Base-by-base conservation (phyloP, 2,113 vertebrate species). In the Brienomyrus longianalis region DNA sequence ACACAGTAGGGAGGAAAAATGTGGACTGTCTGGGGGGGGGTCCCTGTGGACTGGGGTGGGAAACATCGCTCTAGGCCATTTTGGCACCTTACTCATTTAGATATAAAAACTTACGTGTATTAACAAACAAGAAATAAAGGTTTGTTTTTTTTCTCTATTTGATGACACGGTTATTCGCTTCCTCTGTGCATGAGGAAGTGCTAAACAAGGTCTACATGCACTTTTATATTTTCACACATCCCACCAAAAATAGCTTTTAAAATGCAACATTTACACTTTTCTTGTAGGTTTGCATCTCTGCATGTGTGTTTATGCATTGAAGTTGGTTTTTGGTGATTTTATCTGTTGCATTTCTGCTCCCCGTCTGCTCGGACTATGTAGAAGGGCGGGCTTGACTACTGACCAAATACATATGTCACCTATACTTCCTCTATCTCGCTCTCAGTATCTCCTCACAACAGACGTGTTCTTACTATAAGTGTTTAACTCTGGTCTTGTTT, bases 341-440 rank as follows among this genome's bases (percentile, higher is more conserved):
- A 27, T 50, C 15, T 66, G 31, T n/a, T 21, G 21, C 48, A 21
- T 39, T 54, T 62, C 54, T 66, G 87, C 59, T 74, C 10, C 27
- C 15, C 3, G 21, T 39, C 27, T 2, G 23, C 17, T 45, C 59
- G 47, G 9, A n/a, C 47, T 89, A 92, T 91, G 80, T 11, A 9
- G 89, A 39, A 77, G 51, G 83, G 91, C 89, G 91, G 92, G 93
- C 90, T 9, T 87, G 13, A 77, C 15, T 62, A 77, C 50, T 51
- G 50, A 88, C 87, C 86, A 90, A 74, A 48, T 27, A 74, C 31
- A 43, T 74, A 90, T 80, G 21, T 39, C 43, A 90, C 87, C 90
- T 56, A 8, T 77, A 93, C 94, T 95, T 95, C 95, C 94, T 93
- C 92, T 92, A 83, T 35, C 31, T 48, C 3, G 1, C 31, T 5